phyloP scores from a whole-genome alignment of 64 coral and sea anemone genomes.

The Stylophora pistillata region DNA sequence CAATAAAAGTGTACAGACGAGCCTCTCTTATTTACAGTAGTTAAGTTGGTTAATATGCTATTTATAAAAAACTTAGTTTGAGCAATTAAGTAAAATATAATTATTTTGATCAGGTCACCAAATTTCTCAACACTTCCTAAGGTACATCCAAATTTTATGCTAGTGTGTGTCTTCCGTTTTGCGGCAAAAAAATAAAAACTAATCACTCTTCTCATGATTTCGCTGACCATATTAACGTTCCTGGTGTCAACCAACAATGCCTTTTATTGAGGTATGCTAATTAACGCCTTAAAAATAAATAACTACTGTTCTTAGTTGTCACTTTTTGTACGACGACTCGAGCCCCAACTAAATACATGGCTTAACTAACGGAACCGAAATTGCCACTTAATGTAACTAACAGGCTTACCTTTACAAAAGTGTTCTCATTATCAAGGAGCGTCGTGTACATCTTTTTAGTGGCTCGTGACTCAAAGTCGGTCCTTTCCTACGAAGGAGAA shows the following conservation, averaged over 20 bases:
- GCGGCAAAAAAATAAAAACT: no score
- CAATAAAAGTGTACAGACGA: no score
- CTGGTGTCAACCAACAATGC: neutral
- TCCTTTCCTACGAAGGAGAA: constrained; percentile 73
- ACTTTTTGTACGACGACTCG: neutral
- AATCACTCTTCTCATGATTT: no score
- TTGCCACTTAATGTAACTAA: neutral
- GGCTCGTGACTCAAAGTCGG: constrained; percentile 89
- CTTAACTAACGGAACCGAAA: neutral
- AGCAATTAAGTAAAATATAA: neutral
- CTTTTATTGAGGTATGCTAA: neutral
- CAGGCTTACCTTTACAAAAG: constrained; percentile 76
- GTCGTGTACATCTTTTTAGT: constrained; percentile 95
- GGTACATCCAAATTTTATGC: neutral
- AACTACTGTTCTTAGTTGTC: neutral
- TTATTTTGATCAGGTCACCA: neutral
- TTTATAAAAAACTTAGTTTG: neutral
- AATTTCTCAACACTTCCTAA: neutral
- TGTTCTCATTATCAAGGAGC: constrained; percentile 89
- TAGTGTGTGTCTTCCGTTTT: no score
- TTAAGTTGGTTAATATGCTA: neutral
- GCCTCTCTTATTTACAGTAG: no score
- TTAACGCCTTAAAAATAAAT: neutral
- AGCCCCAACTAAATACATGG: constrained; percentile 4
- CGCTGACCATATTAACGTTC: no score